Evolutionary conservation across 2,888 invertebrate genomes (phyloP).

Genomic region (Lissocephala sabroskyi): DNA sequence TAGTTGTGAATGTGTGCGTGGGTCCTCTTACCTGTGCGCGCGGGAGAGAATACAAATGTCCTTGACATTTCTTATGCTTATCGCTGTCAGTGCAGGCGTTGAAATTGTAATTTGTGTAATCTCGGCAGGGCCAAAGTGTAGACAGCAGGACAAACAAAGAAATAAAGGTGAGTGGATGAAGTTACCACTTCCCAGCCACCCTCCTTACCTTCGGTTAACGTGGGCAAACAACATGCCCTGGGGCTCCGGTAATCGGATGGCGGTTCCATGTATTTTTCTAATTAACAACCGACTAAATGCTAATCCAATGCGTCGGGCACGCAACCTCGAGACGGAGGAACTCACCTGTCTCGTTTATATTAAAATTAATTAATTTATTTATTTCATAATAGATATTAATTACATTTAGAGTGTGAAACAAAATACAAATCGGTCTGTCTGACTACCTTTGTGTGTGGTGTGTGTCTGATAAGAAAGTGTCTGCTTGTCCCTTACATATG

Average conservation of each 20-base stretch:
- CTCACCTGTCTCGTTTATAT: no score
- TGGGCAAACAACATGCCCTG: no score
- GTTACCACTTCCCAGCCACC: no score
- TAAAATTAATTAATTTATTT: conserved; percentile 61
- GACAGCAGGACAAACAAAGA: conserved; percentile 14
- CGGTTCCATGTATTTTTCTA: conserved; percentile 25
- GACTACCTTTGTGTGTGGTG: conserved; percentile 38
- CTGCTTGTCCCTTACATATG: conserved; percentile 82
- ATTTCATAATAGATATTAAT: conserved; percentile 57
- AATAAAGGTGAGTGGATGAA: conserved; percentile 15
- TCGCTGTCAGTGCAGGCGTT: conserved; percentile 56
- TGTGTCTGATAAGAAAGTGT: conserved; percentile 7
- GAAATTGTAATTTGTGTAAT: conserved; percentile 62
- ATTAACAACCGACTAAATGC: conserved; percentile 44
- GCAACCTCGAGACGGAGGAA: conserved; percentile 31
- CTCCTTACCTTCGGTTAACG: no score
- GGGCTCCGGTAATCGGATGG: no score
- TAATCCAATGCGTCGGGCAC: conserved; percentile 24
- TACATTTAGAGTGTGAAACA: conserved; percentile 42
- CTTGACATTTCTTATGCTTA: conserved; percentile 64
- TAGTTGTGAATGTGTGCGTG: no score
- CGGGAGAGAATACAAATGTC: conserved; percentile 39
- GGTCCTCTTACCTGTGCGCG: no score
- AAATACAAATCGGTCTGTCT: conserved; percentile 27
- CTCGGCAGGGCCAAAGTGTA: conserved; percentile 32